A percentile compares a stretch with the other conserved stretches of the same genome.
Conservation (phyloP, 2,113 vertebrate genomes). For the Connochaetes taurinus region DNA sequence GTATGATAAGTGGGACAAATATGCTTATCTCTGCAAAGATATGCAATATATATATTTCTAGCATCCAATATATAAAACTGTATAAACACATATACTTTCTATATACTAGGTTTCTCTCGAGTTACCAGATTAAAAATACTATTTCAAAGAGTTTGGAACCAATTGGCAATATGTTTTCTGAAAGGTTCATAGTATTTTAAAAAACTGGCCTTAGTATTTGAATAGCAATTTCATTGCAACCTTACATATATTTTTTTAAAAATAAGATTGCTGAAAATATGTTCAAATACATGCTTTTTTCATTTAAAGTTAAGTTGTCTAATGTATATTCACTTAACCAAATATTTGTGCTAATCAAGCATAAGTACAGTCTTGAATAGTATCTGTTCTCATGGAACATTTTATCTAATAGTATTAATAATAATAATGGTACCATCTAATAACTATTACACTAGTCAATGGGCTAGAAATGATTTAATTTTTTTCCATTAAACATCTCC, state of each 20-base stretch:
- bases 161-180: not conserved
- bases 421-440: not conserved
- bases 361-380: not conserved
- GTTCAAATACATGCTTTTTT: not conserved
- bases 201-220: not conserved
- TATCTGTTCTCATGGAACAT: not conserved
- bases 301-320: not conserved
- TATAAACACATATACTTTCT: not conserved
- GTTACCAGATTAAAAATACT: not conserved
- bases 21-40: not conserved
- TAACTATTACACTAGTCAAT: not conserved
- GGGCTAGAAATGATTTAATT: not conserved
- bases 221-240: not conserved
- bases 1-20: not conserved
- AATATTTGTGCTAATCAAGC: not conserved
- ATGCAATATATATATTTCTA: not conserved
- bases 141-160: not conserved
- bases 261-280: not conserved
- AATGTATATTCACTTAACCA: not conserved
- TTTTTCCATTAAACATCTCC: not conserved
- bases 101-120: not conserved
- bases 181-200: not conserved
- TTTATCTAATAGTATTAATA: not conserved
- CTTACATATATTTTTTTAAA: not conserved
- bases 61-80: not conserved